Base-by-base conservation (phyloP, 2,888 invertebrate species). In the Seira ritae region DNA sequence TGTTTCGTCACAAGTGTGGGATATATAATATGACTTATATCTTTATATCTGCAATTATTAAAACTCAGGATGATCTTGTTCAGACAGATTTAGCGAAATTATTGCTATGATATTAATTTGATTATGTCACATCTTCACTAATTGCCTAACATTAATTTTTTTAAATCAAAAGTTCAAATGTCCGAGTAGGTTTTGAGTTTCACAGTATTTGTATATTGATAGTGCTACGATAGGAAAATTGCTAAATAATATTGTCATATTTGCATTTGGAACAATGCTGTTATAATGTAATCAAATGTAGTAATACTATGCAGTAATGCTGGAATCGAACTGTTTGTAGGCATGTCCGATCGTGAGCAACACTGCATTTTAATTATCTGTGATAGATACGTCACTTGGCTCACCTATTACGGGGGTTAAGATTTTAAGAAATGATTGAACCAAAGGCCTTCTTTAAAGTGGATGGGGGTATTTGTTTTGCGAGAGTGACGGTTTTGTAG, bases 331-430 rank as follows among this genome's bases (percentile, higher is more conserved):
- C 55, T 55, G 62, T 65, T 70, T 79, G 76, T 62, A 20, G 23
- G 60, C 46, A 37, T 84, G 74, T 79, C 75, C 55, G 72, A 37
- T 75, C 42, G 37, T 46, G 62, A 72, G 37, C 62, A 77, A 71
- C 65, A 79, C 84, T 84, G 75, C 75, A 80, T 83, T 80, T 84
- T 84, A 82, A 84, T 84, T 84, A 76, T 80, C 84, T 84, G 84
- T 84, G 84, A 84, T 84, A 84, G 84, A 84, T 70, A 66, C 80
- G 79, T 80, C 78, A 80, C 84, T 79, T 84, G 79, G 79, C 84
- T 82, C 77, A 55, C 78, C 84, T n/a, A 22, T 68, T 77, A 37
- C 67, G 79, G 76, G 84, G 55, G 80, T 75, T 80, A 72, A 84
- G 84, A 75, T 22, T 74, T 79, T 19, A 62, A 15, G 84, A 84